phyloP scores from a whole-genome alignment of 2,797 vertebrate species.

The Sphenopsis melanotis region DNA sequence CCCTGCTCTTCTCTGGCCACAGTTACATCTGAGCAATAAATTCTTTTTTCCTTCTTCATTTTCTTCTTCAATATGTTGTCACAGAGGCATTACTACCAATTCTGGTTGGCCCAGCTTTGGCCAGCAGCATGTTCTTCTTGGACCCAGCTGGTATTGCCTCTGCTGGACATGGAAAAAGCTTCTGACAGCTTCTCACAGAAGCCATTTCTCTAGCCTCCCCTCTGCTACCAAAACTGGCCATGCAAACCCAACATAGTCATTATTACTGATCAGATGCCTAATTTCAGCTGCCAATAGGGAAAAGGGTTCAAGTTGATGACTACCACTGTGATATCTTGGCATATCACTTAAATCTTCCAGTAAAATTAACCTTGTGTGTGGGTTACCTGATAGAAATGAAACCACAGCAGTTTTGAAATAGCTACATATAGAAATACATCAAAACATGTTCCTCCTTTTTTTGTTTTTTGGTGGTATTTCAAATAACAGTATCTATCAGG shows the following conservation, averaged over 20 bases:
- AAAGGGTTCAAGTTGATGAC: neutral
- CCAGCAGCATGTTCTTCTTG: accelerated
- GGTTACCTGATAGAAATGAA: neutral
- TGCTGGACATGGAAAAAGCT: neutral
- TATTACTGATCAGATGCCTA: neutral
- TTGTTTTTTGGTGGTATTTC: neutral
- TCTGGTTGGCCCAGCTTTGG: neutral
- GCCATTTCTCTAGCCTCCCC: neutral
- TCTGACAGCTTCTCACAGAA: neutral
- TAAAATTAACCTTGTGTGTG: neutral
- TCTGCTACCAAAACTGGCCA: neutral
- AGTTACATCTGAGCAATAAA: neutral
- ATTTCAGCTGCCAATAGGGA: neutral
- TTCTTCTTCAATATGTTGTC: neutral
- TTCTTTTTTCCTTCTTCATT: neutral
- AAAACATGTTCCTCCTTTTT: neutral
- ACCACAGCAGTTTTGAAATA: neutral
- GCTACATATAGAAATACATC: neutral
- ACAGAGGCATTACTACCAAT: neutral
- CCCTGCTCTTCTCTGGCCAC: accelerated
- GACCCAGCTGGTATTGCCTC: neutral
- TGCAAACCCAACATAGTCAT: neutral
- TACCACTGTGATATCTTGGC: neutral
- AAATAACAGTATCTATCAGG: neutral
- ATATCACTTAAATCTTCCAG: neutral